Evolutionary conservation across 2,113 vertebrate species (phyloP), one percentile per base, ranked within the genome.

Genomic region (Elephas maximus): DNA sequence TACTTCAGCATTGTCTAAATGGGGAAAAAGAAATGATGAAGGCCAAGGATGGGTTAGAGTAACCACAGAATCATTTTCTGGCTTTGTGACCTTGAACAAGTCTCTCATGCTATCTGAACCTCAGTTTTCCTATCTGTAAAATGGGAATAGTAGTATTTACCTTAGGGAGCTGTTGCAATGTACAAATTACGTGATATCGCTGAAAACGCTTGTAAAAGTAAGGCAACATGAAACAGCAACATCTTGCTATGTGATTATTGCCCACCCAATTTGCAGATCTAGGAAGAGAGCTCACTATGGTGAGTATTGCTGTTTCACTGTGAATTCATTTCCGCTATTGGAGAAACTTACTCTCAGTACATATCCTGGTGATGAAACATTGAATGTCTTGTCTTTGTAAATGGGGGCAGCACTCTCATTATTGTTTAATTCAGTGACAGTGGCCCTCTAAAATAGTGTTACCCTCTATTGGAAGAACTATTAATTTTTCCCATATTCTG

Each of bases 141-240:
- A n/a, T 82, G 44, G 21, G 48, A 69, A 21, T 21, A 24, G 18
- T 1, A 5, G 45, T 41, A 11, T 62, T 48, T 79, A 4, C 33
- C 2, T n/a, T 9, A 26, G 17, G 26, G 33, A 10, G 5, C 51
- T 37, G 3, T 6, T 28, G 24, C 4, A 26, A 12, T 21, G 33
- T 28, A 6, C 30, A 11, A 4, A 15, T 44, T 18, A 17, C 17
- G 20, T 0, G 26, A 11, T 1, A 0, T 11, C 20, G 1, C 23
- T 7, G 60, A 44, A 73, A 26, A 26, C 18, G 14, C 67, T 69
- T 74, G 8, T 11, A 1, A 62, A 71, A 48, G 12, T 45, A 20
- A 45, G 51, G 51, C 73, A 2, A 41, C 33, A 9, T 51, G 80
- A 24, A 51, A 77, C 65, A 41, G 77, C 37, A 76, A 4, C 1